Evolutionary conservation across 2,888 invertebrate species (phyloP).

Genomic region (Dioctria linearis): DNA sequence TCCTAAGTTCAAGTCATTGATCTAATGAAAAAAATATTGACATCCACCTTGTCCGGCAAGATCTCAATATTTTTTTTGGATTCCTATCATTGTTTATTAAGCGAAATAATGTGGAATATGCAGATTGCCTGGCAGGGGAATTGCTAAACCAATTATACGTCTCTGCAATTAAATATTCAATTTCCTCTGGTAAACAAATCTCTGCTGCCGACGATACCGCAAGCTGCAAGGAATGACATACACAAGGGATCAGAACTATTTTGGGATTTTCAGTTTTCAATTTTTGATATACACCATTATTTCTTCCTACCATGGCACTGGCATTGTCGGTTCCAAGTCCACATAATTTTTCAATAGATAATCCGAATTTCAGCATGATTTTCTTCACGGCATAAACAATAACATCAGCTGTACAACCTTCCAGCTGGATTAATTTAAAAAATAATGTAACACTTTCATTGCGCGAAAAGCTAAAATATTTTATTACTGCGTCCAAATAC

Average conservation of each 20-base stretch:
- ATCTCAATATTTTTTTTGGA: conserved; percentile 60
- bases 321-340: conserved; percentile 49
- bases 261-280: conserved; percentile 20
- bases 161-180: conserved; percentile 57
- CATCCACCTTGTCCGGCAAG: conserved; percentile 61
- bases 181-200: not conserved
- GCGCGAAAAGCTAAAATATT: not conserved
- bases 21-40: conserved; percentile 56
- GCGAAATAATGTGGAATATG: conserved; percentile 59
- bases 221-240: conserved; percentile 31
- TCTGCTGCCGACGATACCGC: conserved; percentile 9
- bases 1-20: conserved; percentile 20
- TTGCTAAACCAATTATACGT: conserved; percentile 54
- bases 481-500: conserved; percentile 18
- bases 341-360: not conserved
- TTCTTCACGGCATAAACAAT: no score
- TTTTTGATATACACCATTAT: conserved; percentile 21
- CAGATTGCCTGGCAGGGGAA: conserved; percentile 43
- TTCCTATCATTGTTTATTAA: conserved; percentile 61
- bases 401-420: conserved; percentile 6
- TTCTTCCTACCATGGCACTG: conserved; percentile 29
- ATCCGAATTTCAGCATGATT: not conserved
- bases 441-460: not conserved
- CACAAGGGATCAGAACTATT: conserved; percentile 14
- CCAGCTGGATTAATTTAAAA: conserved; percentile 3